A percentile compares a stretch with the other conserved stretches of the same genome.
Evolutionary conservation across 2,113 vertebrate genomes (phyloP).

Genomic region (Meriones unguiculatus): DNA sequence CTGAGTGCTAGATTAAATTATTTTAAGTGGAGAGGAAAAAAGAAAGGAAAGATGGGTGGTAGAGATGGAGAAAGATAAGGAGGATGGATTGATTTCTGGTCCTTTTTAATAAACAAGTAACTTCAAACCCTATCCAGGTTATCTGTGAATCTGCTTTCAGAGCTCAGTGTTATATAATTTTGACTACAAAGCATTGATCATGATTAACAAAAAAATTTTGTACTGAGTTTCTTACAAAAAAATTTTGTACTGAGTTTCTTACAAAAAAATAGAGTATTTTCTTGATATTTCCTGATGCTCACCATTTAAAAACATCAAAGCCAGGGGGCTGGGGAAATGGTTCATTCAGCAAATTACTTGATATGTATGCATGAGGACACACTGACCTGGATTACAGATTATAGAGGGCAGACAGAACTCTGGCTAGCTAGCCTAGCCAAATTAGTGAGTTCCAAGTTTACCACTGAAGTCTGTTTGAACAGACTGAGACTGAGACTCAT

Average conservation of each 20-base stretch:
- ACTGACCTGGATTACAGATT: not conserved
- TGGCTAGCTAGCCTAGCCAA: not conserved
- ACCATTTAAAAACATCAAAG: slow-evolving; percentile 48
- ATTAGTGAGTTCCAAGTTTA: not conserved
- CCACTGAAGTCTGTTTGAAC: not conserved
- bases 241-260: slow-evolving; percentile 52
- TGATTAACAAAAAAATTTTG: slow-evolving; percentile 43
- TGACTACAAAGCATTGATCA: slow-evolving; percentile 55
- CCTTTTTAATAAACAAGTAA: slow-evolving; percentile 4
- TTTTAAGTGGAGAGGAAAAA: slow-evolving; percentile 19
- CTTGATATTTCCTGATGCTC: slow-evolving; percentile 7
- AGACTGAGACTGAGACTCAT: not conserved
- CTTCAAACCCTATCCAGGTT: slow-evolving; percentile 34
- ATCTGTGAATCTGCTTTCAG: not conserved
- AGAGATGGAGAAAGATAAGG: not conserved
- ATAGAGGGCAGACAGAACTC: not conserved
- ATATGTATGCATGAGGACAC: not conserved
- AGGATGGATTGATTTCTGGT: not conserved
- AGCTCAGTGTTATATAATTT: not conserved
- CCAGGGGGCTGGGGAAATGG: not conserved
- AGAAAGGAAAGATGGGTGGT: not conserved
- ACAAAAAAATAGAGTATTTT: not conserved
- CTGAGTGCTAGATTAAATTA: not conserved
- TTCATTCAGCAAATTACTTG: not conserved
- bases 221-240: slow-evolving; percentile 46